Evolutionary conservation across 2,888 invertebrate species (phyloP).

Genomic region (Cremastobaeus sp.): DNA sequence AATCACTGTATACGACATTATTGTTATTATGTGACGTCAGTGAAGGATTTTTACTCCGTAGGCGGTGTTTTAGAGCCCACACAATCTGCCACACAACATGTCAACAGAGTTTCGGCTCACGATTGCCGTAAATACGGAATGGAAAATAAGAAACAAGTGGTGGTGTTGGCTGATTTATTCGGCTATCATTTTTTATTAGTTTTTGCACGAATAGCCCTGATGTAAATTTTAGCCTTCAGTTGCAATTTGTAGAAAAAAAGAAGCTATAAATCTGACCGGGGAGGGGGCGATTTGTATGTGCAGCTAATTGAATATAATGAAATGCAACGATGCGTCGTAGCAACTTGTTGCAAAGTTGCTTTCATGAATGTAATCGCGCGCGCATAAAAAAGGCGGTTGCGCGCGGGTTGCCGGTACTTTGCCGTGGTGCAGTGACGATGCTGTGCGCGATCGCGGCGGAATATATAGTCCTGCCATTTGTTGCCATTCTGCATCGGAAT

Average conservation of each 20-base stretch:
- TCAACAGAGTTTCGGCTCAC: constrained; percentile 5
- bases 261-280: neutral
- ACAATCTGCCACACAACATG: constrained; percentile 19
- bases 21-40: constrained; percentile 45
- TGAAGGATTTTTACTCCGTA: constrained; percentile 31
- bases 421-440: neutral
- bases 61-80: constrained; percentile 44
- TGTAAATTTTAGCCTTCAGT: too few species aligned
- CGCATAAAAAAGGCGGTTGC: constrained; percentile 9
- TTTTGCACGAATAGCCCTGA: neutral
- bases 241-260: neutral
- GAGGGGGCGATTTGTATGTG: too few species aligned
- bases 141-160: neutral
- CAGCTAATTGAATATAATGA: constrained; percentile 4
- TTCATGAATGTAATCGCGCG: constrained; percentile 20
- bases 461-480: constrained; percentile 21
- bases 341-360: constrained; percentile 52
- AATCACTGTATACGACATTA: constrained; percentile 39
- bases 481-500: constrained; percentile 51
- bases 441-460: neutral
- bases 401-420: constrained; percentile 1
- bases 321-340: constrained; percentile 3
- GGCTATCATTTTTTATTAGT: too few species aligned
- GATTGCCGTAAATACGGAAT: neutral
- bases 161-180: neutral